Percentiles rank a stretch among this genome's conserved stretches.
phyloP scores from a whole-genome alignment of 2,113 vertebrate species.

The Cottus gobio region DNA sequence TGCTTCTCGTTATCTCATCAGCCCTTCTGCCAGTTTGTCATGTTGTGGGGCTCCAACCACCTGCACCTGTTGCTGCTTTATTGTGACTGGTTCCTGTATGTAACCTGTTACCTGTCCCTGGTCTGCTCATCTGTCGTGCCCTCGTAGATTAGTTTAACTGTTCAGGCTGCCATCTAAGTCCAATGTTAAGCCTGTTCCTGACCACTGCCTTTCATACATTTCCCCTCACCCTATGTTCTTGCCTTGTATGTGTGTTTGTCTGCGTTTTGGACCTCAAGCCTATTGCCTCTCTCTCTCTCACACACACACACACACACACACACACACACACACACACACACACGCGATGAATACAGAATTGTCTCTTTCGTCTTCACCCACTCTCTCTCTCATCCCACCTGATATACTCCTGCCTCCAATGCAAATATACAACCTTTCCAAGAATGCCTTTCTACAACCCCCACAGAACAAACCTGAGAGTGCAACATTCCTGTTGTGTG shows the following conservation, averaged over 20 bases:
- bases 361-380: slow-evolving; percentile 4
- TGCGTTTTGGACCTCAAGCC: neutral
- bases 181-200: neutral
- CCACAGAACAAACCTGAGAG: neutral
- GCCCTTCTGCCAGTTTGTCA: neutral
- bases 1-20: neutral
- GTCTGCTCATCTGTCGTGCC: neutral
- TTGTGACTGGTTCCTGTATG: neutral
- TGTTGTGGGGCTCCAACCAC: neutral
- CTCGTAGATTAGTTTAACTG: neutral
- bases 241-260: neutral
- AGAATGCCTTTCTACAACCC: neutral
- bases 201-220: neutral
- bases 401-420: neutral
- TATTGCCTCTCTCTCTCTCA: neutral
- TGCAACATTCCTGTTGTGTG: neutral
- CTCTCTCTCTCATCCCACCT: slow-evolving; percentile 1
- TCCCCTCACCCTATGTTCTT: neutral
- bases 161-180: neutral
- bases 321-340: neutral
- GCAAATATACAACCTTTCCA: neutral
- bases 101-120: neutral
- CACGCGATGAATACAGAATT: neutral
- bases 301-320: neutral
- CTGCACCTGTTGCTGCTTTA: neutral